Base-by-base conservation (phyloP, 2,888 invertebrate species). In the Maniola hyperantus region DNA sequence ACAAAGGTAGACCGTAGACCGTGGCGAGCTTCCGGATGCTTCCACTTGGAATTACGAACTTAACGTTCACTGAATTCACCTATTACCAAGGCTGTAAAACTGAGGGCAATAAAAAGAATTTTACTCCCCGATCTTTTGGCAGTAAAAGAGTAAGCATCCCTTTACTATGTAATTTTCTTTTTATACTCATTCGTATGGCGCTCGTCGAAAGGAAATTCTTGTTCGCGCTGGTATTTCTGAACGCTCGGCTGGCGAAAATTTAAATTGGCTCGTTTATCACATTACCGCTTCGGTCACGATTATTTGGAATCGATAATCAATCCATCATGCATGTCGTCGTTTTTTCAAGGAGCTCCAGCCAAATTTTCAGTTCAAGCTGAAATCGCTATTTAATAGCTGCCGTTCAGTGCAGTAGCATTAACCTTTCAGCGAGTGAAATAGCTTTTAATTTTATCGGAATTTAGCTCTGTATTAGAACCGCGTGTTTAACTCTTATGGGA, bases 91-190 rank as follows among this genome's bases (percentile, higher is more conserved):
- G 82, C 73, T 82, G 81, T 88, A 87, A 87, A 87, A 85, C 82
- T 73, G 77, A 72, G 70, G 73, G 84, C 80, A 87, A 87, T 88
- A 88, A 88, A 86, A 88, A 80, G 77, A 85, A 85, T 84, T 85
- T 87, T 86, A 87, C 85, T 84, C 80, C 79, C 79, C 82, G 83
- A 87, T 88, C 85, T 84, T 81, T 82, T 74, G 75, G 77, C 79
- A 79, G 81, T 85, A 86, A 86, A 85, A 83, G 79, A 77, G 83
- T 83, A 85, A 85, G 83, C 83, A 84, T 85, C 81, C 78, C 78
- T 85, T 84, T 84, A 85, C 83, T 85, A 80, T 84, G 85, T 85
- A 85, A 85, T 62, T 85, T 83, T 78, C 78, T 78, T 84, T 81
- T 84, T 84, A 82, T 77, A 77, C 78, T 77, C 76, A 77, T 80